Evolutionary conservation across 1,140 invertebrate genomes (phyloP), one percentile per base, ranked within the genome.

Genomic region (Luehdorfia chinensis): DNA sequence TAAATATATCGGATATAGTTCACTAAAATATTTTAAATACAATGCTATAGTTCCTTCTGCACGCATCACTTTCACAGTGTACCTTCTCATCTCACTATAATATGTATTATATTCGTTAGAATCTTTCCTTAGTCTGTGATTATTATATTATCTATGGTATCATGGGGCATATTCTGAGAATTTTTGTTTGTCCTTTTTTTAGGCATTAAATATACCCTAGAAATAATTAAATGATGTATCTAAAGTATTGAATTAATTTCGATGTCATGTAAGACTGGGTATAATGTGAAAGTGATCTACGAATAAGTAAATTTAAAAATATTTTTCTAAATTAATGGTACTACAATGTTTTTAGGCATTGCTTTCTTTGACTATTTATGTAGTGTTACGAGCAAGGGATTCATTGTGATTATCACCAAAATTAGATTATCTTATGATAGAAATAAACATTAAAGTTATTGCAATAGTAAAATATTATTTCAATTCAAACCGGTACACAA

Each of bases 291-390:
- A 43, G 39, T 28, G 39, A 14, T 28, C 9, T 12, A 13, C 4
- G 12, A 31, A 30, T 28, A 30, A 3, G 11, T 16, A 36, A 36
- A 19, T 7, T 13, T n/a, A 19, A 18, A 16, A 28, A 43, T 43
- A 43, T 43, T 43, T 43, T 43, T 43, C 39, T 43, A 43, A 28
- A 43, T 43, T 43, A 11, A 30, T 16, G n/a, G n/a, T n/a, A n/a
- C n/a, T 31, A 14, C 4, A 2, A 28, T 4, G 12, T n/a, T 31
- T 11, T 31, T 31, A 8, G 25, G 25, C 8, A 27, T 27, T 27
- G 25, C 8, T 27, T 27, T 27, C 1, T 2, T 27, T 8, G 4
- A 7, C 5, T 27, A 8, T 27, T 27, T 27, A 7, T 0, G 11
- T 27, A 27, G 25, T 27, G 25, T 27, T 27, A 9, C 25, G 25